Evolutionary conservation across 1,140 invertebrate genomes (phyloP).

Genomic region (Lanistes nyassanus): DNA sequence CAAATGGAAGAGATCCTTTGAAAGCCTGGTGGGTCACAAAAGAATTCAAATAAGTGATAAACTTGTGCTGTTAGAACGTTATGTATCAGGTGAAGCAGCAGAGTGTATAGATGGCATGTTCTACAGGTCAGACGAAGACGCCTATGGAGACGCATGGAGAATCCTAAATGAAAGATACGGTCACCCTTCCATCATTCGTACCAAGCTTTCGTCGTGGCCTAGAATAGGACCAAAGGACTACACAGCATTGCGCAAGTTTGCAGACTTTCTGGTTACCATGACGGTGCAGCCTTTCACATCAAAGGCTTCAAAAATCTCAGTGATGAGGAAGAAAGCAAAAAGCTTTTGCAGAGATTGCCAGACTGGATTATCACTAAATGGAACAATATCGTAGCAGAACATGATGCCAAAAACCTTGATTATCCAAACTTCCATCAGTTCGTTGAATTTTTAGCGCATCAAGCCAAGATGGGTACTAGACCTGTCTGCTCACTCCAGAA

Average conservation of each 20-base stretch:
- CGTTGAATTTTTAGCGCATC: no score
- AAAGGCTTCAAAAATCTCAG: no score
- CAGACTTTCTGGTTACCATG: neutral
- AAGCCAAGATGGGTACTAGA: neutral
- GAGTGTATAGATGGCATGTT: no score
- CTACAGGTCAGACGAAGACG: no score
- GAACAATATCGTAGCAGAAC: no score
- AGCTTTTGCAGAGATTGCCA: neutral
- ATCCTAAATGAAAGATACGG: slow-evolving; percentile 6
- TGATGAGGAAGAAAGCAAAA: no score
- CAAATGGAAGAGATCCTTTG: neutral
- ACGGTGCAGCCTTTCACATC: neutral
- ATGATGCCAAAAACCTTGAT: no score
- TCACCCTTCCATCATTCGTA: neutral
- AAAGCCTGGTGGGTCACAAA: neutral
- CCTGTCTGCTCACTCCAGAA: neutral
- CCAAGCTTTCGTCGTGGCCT: no score
- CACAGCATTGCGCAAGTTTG: neutral
- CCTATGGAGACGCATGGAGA: neutral
- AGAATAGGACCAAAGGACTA: neutral
- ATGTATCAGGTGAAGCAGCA: no score
- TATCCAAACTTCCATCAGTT: no score
- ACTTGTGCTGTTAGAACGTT: neutral
- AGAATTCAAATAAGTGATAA: neutral
- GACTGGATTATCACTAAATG: slow-evolving; percentile 4